These are phyloP conservation scores for Pheosia tremula DNA, from an alignment of 2,888 invertebrate genomes.

Conservation along the genomic window DNA sequence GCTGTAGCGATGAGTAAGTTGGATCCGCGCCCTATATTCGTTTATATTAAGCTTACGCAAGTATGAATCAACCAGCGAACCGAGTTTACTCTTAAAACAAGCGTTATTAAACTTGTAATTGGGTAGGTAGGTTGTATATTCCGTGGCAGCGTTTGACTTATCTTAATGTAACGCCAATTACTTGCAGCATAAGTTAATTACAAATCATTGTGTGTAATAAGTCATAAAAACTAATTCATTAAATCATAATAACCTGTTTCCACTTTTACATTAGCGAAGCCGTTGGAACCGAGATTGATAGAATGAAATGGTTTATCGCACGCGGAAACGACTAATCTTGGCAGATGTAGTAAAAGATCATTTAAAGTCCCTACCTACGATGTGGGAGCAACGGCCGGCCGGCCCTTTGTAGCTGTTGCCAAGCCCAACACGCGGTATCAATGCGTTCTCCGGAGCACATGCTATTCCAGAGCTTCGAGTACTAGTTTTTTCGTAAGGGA, in stretches of 20 bases:
- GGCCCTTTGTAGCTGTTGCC: slow-evolving; percentile 48
- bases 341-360: slow-evolving; percentile 51
- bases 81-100: not conserved
- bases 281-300: not conserved
- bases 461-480: not conserved
- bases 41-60: slow-evolving; percentile 16
- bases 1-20: slow-evolving; percentile 53
- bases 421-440: slow-evolving; percentile 31
- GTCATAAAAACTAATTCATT: slow-evolving; percentile 16
- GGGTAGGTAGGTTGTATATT: not conserved
- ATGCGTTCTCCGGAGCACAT: slow-evolving; percentile 29
- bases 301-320: not conserved
- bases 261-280: slow-evolving; percentile 16
- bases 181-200: not conserved
- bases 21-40: slow-evolving; percentile 21
- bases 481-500: too few species aligned
- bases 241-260: slow-evolving; percentile 23
- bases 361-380: slow-evolving; percentile 29
- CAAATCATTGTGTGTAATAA: slow-evolving; percentile 22
- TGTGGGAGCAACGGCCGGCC: slow-evolving; percentile 68
- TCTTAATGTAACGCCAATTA: not conserved
- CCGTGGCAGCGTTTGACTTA: not conserved
- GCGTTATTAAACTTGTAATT: not conserved
- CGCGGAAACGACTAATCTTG: slow-evolving; percentile 33
- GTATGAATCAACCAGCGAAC: slow-evolving; percentile 23